Evolutionary conservation across 1,140 invertebrate genomes (phyloP), one percentile per base, ranked within the genome.

Genomic region (Aphidius gifuensis): DNA sequence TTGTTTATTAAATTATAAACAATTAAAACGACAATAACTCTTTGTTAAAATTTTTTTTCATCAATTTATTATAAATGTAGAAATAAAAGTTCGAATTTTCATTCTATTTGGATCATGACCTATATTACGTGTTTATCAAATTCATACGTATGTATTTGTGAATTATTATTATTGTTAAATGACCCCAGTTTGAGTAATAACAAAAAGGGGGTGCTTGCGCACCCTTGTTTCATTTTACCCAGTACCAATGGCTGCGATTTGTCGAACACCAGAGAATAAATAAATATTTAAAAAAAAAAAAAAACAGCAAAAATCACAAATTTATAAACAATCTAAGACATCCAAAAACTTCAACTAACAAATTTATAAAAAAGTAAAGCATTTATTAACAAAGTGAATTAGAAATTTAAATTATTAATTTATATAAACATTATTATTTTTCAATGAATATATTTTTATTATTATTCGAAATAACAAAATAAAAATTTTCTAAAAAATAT

Each of bases 191-290:
- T 32, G 23, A 32, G 23, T 4, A 32, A 32, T 32, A 32, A 32
- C 23, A 32, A 32, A 32, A 11, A 3, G 21, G 50, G 59, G 42
- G 8, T 53, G 49, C 9, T 46, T 43, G 59, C 59, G 59, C 59
- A 60, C 16, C 38, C 59, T 40, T 23, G n/a, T 40, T 39, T 54
- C 38, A 16, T 9, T 38, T 39, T 42, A 5, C 16, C 11, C 5
- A n/a, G 51, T 6, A 11, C 21, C 49, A 60, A 60, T 60, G 59
- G 50, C 59, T 49, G 49, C 59, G 50, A 53, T 53, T 53, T 42
- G 1, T n/a, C 6, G 9, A 6, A 1, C 40, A 42, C 11, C 40
- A 5, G 2, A 53, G n/a, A 2, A 39, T 39, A 39, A 7, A 53
- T 53, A 21, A 53, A 23, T 49, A n/a, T 21, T 8, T 49, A 5